These are phyloP conservation scores for Calycopis cecrops DNA, from an alignment of 1,140 invertebrate genomes.

Conservation along the genomic window DNA sequence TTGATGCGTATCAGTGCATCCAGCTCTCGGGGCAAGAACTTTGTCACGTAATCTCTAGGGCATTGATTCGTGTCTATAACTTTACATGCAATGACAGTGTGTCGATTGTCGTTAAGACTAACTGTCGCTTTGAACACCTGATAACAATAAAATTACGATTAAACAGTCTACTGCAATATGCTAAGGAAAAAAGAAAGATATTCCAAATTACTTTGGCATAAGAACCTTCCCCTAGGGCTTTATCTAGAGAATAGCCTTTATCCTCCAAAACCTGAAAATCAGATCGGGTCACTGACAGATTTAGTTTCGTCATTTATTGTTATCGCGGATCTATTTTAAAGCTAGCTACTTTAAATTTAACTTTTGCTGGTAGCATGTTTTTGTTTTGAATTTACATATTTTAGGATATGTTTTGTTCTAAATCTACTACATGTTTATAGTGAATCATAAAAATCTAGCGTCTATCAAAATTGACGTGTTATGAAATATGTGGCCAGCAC, in stretches of 20 bases:
- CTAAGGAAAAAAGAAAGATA: not conserved
- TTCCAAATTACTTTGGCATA: slow-evolving; percentile 59
- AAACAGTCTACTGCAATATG: not conserved
- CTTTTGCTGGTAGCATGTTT: too few relatives aligned
- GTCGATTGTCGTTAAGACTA: slow-evolving; percentile 59
- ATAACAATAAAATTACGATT: slow-evolving; percentile 18
- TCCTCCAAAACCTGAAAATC: slow-evolving; percentile 54
- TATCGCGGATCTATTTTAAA: slow-evolving; percentile 15
- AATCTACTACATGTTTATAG: too few relatives aligned
- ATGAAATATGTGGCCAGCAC: too few relatives aligned
- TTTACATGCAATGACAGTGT: slow-evolving; percentile 79
- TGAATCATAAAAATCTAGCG: too few relatives aligned
- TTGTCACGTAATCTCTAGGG: slow-evolving; percentile 82
- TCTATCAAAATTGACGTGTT: too few relatives aligned
- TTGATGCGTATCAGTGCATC: slow-evolving; percentile 81
- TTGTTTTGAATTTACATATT: too few relatives aligned
- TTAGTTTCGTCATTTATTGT: slow-evolving; percentile 49
- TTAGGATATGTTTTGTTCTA: too few relatives aligned
- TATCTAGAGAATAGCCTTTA: slow-evolving; percentile 58
- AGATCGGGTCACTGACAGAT: slow-evolving; percentile 50
- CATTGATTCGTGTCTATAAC: slow-evolving; percentile 83
- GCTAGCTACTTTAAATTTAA: slow-evolving; percentile 52
- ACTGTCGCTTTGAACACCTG: slow-evolving; percentile 79
- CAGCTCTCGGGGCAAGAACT: slow-evolving; percentile 85
- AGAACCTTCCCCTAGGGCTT: slow-evolving; percentile 60